These are phyloP conservation scores for Electrona antarctica DNA, from an alignment of 2,113 vertebrate genomes.

Conservation along the genomic window DNA sequence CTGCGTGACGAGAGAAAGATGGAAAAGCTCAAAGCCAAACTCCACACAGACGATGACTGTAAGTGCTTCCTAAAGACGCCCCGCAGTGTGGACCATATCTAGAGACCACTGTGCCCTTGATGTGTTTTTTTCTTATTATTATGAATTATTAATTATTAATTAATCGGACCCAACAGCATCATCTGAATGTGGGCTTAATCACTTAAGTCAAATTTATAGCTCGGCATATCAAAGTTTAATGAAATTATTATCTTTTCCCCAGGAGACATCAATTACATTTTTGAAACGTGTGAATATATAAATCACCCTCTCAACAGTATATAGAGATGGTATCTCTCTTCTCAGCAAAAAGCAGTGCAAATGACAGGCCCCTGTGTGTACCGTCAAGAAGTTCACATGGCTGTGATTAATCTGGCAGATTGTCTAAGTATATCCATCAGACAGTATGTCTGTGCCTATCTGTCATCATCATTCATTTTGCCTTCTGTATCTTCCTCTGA, in stretches of 20 bases:
- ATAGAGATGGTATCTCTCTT: background rate
- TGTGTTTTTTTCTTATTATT: constrained; percentile 25
- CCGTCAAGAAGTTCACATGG: constrained; percentile 4
- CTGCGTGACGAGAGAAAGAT: constrained; percentile 96
- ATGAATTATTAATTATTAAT: background rate
- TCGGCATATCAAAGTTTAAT: constrained; percentile 41
- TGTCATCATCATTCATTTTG: constrained; percentile 22
- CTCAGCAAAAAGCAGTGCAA: constrained; percentile 24
- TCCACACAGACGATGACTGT: constrained; percentile 98
- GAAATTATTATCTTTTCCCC: constrained; percentile 43
- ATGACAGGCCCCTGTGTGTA: background rate
- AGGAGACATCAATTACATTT: constrained; percentile 32
- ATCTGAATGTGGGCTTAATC: constrained; percentile 26
- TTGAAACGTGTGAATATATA: constrained; percentile 26
- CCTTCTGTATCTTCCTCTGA: constrained; percentile 2
- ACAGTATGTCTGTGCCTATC: background rate
- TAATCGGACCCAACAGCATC: constrained; percentile 17
- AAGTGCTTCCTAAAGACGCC: constrained; percentile 69
- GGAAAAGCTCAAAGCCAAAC: constrained; percentile 98
- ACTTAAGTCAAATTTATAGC: constrained; percentile 38
- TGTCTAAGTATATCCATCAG: constrained; percentile 1
- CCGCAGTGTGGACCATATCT: background rate
- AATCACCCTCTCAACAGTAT: constrained; percentile 14
- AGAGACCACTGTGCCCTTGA: constrained; percentile 10
- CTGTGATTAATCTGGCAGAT: constrained; percentile 23